Base-by-base conservation (phyloP, 1,140 invertebrate species). In the Brachionus manjavacas region DNA sequence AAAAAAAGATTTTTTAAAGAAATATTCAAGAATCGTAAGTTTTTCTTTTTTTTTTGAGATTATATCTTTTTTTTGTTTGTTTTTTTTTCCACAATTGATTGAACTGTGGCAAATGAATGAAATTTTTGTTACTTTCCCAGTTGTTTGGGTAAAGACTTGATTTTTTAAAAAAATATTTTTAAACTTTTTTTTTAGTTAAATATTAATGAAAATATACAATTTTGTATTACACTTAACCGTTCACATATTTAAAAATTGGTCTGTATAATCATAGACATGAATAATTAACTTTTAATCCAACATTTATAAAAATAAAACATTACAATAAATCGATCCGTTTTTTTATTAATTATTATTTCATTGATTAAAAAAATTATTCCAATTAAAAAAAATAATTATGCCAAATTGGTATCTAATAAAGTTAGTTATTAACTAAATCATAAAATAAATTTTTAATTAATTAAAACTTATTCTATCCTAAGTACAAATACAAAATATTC, bases 221-320 rank as follows among this genome's bases (percentile, higher is more conserved):
- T 60, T 60, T 60, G 52, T 60, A 60, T 60, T 60, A 20, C 52
- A 16, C 52, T 60, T 60, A 60, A 60, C 52, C 52, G 52, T 60
- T 60, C n/a, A 60, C 52, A 60, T 60, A 60, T 60, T 60, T 60
- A 60, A 60, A n/a, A 60, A 60, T 60, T 60, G 52, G 52, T 60
- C 52, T 60, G 20, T 60, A 20, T 60, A 60, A 60, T 60, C 8
- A 20, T 60, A 60, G 52, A 60, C 52, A 60, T 60, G 52, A 60
- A 7, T 60, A 60, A 60, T 60, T 60, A 23, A 60, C 52, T 60
- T 60, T 60, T 60, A 60, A 60, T 60, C 52, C 52, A 60, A 60
- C 52, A 46, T 60, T 60, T 60, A 60, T 72, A 72, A 72, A 9
- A 72, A 72, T 46, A 72, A 39, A 72, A 72, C 35, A 72, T 72